Base-by-base conservation (phyloP, 2,888 invertebrate genomes). In the Callimorpha dominula region DNA sequence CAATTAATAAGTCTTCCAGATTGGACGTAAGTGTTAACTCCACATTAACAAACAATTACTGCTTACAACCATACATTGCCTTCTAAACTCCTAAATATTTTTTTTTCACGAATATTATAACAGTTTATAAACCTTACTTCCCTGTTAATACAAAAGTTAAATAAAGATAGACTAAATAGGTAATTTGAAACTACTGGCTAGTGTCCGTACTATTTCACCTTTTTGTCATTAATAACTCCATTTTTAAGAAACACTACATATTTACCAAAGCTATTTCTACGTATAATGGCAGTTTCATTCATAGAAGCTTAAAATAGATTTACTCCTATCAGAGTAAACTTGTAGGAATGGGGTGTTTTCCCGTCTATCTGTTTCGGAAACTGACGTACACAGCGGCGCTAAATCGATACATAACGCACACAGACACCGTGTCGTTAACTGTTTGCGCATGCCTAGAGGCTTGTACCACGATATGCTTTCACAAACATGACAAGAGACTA, bases 341-440 rank as follows among this genome's bases (percentile, higher is more conserved):
- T 70, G 82, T 81, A 72, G 75, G 73, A 85, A 86, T 85, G 83
- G 82, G 85, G 86, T 87, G 88, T 83, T 89, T 89, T 89, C 84
- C 86, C 82, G 85, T 86, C 85, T 88, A 86, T 89, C 89, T 88
- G 87, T 88, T 87, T 88, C 88, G 89, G 87, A 90, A 90, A 92
- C 93, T 93, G 93, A 94, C 94, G 92, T 95, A 93, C 92, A 94
- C 92, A 92, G 86, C 82, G 81, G 88, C 85, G 87, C 82, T 85
- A 82, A 94, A 95, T 95, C 95, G 91, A 95, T 95, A 95, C 86
- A 87, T 87, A 84, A 93, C 94, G 81, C 95, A 94, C 95, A 95
- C 94, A 92, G 78, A 84, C 88, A 88, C 78, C 82, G 78, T 70
- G 72, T 75, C 75, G 74, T 74, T 76, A 76, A 70, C 78, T 72